Percentiles rank a stretch among this genome's conserved stretches.
Evolutionary conservation across 2,888 invertebrate genomes (phyloP).

Genomic region (Pandemis corylana): DNA sequence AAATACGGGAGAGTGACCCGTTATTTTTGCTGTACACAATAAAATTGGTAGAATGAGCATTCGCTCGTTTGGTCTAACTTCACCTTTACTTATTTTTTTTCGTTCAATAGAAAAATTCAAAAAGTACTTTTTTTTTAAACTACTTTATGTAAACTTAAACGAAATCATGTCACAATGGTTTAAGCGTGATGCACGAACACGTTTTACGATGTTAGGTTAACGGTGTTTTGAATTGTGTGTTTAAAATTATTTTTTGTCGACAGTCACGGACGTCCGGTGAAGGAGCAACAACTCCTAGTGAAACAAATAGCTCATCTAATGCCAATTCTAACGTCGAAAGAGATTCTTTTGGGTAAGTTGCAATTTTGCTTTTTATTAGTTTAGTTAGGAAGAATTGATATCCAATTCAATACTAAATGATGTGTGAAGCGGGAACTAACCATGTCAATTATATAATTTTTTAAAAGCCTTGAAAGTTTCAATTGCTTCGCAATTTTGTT

Average conservation of each 20-base stretch:
- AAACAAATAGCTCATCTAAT: slow-evolving; percentile 64
- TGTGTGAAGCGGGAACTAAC: too few relatives aligned
- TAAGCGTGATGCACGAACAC: background rate
- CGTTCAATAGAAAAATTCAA: background rate
- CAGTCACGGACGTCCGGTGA: slow-evolving; percentile 80
- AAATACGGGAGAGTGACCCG: too few relatives aligned
- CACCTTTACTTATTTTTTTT: too few relatives aligned
- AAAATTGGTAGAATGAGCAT: too few relatives aligned
- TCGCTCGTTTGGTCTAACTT: too few relatives aligned
- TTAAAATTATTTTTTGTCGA: slow-evolving; percentile 43
- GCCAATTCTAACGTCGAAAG: slow-evolving; percentile 68
- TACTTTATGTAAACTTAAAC: background rate
- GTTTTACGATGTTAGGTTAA: background rate
- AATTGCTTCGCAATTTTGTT: too few relatives aligned
- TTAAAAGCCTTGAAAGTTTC: too few relatives aligned
- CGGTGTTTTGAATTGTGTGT: slow-evolving; percentile 6
- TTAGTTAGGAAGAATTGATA: background rate
- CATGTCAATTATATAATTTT: too few relatives aligned
- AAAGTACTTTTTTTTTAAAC: background rate
- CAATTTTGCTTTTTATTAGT: background rate
- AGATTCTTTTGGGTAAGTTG: slow-evolving; percentile 76
- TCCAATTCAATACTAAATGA: slow-evolving; percentile 50
- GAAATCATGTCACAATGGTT: background rate
- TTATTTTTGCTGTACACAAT: too few relatives aligned
- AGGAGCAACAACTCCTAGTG: slow-evolving; percentile 60